A percentile compares a stretch with the other conserved stretches of the same genome.
Conservation (phyloP, 1,140 invertebrate genomes). For the Phymorhynchus buccinoides region DNA sequence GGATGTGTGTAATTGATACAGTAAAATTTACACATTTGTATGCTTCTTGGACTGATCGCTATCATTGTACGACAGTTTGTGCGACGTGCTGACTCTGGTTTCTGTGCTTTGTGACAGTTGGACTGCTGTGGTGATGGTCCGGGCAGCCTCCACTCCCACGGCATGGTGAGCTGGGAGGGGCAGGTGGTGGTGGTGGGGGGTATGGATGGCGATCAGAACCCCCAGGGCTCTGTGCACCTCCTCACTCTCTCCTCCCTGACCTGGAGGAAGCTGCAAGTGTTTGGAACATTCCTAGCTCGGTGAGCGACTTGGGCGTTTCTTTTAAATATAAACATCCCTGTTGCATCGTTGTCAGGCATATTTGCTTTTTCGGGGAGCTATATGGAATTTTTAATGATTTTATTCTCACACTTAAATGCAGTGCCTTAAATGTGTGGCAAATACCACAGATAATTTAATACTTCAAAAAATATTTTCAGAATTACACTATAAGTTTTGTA, state of each 20-base stretch:
- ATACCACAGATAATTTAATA: no score
- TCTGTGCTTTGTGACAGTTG: conserved; percentile 37
- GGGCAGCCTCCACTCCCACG: conserved; percentile 69
- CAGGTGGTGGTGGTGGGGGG: conserved; percentile 73
- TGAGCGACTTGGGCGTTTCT: no score
- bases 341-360: no score
- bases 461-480: no score
- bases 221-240: conserved; percentile 63
- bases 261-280: conserved; percentile 57
- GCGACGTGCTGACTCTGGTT: neutral
- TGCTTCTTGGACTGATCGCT: neutral
- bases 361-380: no score
- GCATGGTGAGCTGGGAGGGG: conserved; percentile 58
- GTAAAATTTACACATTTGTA: neutral
- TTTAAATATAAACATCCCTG: no score
- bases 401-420: no score
- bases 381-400: no score
- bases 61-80: no score
- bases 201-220: conserved; percentile 61
- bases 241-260: conserved; percentile 56
- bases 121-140: conserved; percentile 43
- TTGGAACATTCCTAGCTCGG: conserved; percentile 55
- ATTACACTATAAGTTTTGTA: no score
- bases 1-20: conserved; percentile 30
- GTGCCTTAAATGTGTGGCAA: no score